Evolutionary conservation across 2,797 vertebrate genomes (phyloP), one percentile per base, ranked within the genome.

Genomic region (Scyliorhinus canicula): DNA sequence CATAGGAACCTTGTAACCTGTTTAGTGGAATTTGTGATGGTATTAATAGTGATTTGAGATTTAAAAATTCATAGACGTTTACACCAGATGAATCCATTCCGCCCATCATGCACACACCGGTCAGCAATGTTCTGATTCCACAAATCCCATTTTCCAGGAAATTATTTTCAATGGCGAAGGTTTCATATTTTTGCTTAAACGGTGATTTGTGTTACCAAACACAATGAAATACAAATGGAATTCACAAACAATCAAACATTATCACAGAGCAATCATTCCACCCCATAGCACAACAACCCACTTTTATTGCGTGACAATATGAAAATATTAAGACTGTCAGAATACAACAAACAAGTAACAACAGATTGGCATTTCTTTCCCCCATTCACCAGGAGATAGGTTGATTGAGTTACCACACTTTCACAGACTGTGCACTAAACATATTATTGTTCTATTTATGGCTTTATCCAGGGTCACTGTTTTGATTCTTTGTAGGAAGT

Each of bases 381-480:
- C 96, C 96, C 96, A 96, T 96, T 96, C 96, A 96, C 96, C 96
- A 96, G 71, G 0, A 96, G 96, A 96, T 96, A 96, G 96, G 96
- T 95, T 93, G 91, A 96, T 95, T 95, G 96, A 96, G 96, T 93
- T 63, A 95, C 95, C 96, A 95, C 95, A 95, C 95, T 95, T 96
- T 96, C 96, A 95, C 96, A 95, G 88, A 4, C 95, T 0, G 55
- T 95, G 60, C 95, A 95, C 69, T 52, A 96, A 96, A 96, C 95
- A 95, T 96, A 95, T 96, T 96, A 95, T 95, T 85, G 95, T 67
- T 55, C 96, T 95, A 96, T 96, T 95, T 84, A 95, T 96, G 96
- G 96, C 96, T 95, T 0, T 74, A 50, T 90, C 55, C 93, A 0
- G 71, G 52, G 67, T 77, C 95, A 95, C 95, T 95, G 74, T 95